Conservation (phyloP, 2,797 vertebrate genomes). For the Microchirus variegatus region DNA sequence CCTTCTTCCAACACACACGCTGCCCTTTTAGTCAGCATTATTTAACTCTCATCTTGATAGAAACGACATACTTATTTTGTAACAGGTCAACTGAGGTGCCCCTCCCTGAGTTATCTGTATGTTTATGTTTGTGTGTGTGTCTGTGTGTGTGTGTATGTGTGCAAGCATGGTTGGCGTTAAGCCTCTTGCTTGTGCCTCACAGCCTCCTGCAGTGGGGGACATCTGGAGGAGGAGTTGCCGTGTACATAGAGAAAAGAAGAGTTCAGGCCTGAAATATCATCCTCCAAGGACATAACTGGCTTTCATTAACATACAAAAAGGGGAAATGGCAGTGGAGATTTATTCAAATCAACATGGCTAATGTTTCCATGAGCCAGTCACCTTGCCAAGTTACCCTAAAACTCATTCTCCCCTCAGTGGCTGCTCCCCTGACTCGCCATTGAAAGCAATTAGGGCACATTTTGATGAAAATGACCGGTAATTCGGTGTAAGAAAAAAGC, state of each 20-base stretch:
- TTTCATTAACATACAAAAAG: conserved; percentile 68
- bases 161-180: conserved; percentile 48
- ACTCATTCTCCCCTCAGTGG: conserved; percentile 45
- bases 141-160: conserved; percentile 24
- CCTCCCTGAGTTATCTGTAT: conserved; percentile 16
- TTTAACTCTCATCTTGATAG: conserved; percentile 49
- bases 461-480: conserved; percentile 75
- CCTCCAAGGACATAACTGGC: conserved; percentile 70
- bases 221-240: conserved; percentile 78
- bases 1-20: conserved; percentile 16
- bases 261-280: conserved; percentile 70
- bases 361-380: conserved; percentile 72
- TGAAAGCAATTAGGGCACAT: conserved; percentile 69
- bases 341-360: conserved; percentile 67
- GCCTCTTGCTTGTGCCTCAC: conserved; percentile 59
- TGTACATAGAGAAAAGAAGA: conserved; percentile 62
- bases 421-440: conserved; percentile 37
- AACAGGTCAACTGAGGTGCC: conserved; percentile 63
- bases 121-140: conserved; percentile 8
- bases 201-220: conserved; percentile 74
- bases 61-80: conserved; percentile 59
- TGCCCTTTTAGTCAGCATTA: conserved; percentile 46
- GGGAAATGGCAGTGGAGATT: conserved; percentile 42
- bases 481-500: conserved; percentile 66
- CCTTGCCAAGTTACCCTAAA: conserved; percentile 72